Evolutionary conservation across 1,140 invertebrate genomes (phyloP).

Genomic region (Bombus fervidus): DNA sequence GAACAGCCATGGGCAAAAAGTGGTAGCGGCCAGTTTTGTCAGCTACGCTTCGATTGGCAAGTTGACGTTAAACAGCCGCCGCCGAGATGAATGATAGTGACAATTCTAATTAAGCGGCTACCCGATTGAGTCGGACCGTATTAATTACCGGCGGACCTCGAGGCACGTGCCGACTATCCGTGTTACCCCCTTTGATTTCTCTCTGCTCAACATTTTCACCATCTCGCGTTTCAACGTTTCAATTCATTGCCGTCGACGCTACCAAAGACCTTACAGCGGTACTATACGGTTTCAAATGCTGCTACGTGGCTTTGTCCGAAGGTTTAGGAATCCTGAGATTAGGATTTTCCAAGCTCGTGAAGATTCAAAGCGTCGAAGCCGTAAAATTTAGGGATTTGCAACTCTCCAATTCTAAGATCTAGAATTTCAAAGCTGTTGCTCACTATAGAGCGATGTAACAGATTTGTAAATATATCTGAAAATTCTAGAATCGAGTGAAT

Average conservation of each 20-base stretch:
- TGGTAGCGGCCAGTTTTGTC: conserved; percentile 53
- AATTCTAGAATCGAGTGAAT: not conserved
- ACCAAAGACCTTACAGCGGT: too few relatives aligned
- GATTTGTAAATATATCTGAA: not conserved
- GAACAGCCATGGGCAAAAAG: conserved; percentile 38
- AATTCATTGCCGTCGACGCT: not conserved
- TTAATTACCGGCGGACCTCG: conserved; percentile 32
- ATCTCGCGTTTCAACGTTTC: not conserved
- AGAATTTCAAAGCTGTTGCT: not conserved
- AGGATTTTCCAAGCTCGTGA: not conserved
- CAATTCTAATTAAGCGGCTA: conserved; percentile 55
- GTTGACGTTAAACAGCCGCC: conserved; percentile 55
- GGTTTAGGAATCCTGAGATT: not conserved
- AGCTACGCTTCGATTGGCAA: conserved; percentile 45
- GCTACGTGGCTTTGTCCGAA: not conserved
- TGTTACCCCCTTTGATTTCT: not conserved
- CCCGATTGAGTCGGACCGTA: conserved; percentile 35
- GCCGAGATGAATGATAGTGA: conserved; percentile 53
- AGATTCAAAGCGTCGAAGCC: too few relatives aligned
- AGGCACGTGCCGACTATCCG: conserved; percentile 8
- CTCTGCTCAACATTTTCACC: not conserved
- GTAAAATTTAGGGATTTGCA: not conserved
- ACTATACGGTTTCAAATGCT: too few relatives aligned
- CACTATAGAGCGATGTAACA: too few relatives aligned
- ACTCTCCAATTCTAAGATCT: not conserved